A percentile compares a stretch with the other conserved stretches of the same genome.
Conservation (phyloP, 2,888 invertebrate genomes). For the Nycteola revayana region DNA sequence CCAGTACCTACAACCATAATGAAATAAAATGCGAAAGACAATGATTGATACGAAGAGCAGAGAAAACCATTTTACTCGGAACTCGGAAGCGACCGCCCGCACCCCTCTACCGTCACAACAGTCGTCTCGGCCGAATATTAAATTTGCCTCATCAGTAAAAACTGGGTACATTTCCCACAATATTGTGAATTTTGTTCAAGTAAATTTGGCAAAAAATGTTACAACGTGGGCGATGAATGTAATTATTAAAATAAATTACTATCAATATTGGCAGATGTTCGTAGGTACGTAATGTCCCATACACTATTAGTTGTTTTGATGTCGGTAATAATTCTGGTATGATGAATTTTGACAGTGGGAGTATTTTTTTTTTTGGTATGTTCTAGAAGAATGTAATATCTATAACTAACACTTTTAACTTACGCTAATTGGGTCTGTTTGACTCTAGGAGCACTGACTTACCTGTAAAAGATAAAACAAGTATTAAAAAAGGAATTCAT, state of each 20-base stretch:
- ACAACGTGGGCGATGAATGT: constrained; percentile 16
- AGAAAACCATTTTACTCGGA: constrained; percentile 50
- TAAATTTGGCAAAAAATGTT: constrained; percentile 32
- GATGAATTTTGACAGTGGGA: no score
- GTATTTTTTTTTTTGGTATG: no score
- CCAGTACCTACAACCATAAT: not conserved
- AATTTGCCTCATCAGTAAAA: constrained; percentile 66
- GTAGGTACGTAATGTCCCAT: not conserved
- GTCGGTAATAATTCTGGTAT: no score
- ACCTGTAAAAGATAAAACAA: no score
- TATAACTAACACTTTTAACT: no score
- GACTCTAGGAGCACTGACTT: no score
- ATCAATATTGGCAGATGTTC: constrained; percentile 11
- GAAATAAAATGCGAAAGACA: constrained; percentile 49
- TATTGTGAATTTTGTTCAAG: constrained; percentile 59
- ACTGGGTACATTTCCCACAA: constrained; percentile 47
- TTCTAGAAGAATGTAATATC: no score
- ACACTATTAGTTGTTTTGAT: no score
- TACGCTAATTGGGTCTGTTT: no score
- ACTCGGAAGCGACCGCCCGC: constrained; percentile 32
- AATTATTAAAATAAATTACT: constrained; percentile 26
- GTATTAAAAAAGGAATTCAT: no score
- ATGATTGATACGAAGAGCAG: constrained; percentile 57
- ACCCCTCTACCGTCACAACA: constrained; percentile 45
- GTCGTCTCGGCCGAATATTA: constrained; percentile 65